Evolutionary conservation across 2,113 vertebrate genomes (phyloP), one percentile per base, ranked within the genome.

Genomic region (Bubalus kerabau): DNA sequence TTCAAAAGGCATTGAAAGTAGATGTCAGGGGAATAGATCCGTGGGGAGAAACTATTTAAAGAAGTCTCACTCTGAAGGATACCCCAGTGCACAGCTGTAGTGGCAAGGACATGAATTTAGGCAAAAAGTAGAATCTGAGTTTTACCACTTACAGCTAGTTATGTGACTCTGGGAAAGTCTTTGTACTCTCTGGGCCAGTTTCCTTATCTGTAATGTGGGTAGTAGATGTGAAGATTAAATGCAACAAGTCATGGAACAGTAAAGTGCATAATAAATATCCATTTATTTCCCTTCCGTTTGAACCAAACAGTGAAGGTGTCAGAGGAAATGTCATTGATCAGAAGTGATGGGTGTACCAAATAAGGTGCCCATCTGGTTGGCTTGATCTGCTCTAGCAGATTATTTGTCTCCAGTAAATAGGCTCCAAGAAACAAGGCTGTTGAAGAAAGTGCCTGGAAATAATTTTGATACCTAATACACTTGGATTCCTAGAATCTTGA

Each of bases 401-500:
- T 89, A 87, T 54, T 97, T 28, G 17, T 91, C 21, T 86, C 40
- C 13, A 46, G 90, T 88, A 91, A 94, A 86, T 85, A 81, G 86
- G 54, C 48, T 91, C 74, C 14, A 64, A 19, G 21, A 94, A 96
- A 90, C 57, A 78, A 93, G 30, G 40, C 71, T 90, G 87, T 94
- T 89, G 32, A 88, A 89, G 56, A 87, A 81, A 91, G 46, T 93
- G 24, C 40, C 67, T 93, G 60, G 78, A 90, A 96, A 96, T 87
- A 78, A 87, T 59, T 95, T 91, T 74, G 43, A 71, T 96, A 59
- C 7, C 24, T 86, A 78, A 80, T 74, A 59, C 81, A 6, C 91
- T 91, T 97, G 57, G 19, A 76, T 95, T 97, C 84, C 84, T 96
- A 94, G 91, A 97, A 81, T 54, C 54, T 64, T 93, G 30, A 93